Evolutionary conservation across 2,113 vertebrate species (phyloP).

Genomic region (Tenrec ecaudatus): DNA sequence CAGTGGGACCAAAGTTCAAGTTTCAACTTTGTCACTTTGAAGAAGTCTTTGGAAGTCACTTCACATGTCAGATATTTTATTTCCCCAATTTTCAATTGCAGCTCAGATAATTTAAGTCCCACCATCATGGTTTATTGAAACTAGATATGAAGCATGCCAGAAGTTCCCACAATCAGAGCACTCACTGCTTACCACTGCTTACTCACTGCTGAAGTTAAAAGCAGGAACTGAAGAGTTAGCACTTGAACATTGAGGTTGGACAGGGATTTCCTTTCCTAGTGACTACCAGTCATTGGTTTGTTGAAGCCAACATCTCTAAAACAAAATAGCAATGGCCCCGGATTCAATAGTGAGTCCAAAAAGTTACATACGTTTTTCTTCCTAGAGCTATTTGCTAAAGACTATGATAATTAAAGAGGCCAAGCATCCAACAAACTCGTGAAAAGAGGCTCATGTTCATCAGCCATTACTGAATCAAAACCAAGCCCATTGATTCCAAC

Average conservation of each 20-base stretch:
- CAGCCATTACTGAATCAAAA: too few species aligned
- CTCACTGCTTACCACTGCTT: too few species aligned
- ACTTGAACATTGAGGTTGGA: background rate
- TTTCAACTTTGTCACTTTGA: background rate
- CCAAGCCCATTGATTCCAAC: too few species aligned
- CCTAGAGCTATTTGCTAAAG: background rate
- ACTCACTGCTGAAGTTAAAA: background rate
- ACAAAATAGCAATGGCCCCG: background rate
- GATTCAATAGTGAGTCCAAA: background rate
- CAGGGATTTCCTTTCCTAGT: background rate
- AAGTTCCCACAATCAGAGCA: background rate
- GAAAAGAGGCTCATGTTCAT: too few species aligned
- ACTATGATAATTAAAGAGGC: background rate
- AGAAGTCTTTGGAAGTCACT: background rate
- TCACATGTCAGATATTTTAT: background rate
- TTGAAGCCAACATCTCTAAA: background rate
- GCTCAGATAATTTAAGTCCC: background rate
- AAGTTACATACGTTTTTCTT: background rate
- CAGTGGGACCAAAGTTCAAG: background rate
- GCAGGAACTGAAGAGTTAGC: background rate
- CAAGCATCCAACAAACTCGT: too few species aligned
- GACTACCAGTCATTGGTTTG: background rate
- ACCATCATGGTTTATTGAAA: background rate
- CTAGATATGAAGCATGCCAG: background rate
- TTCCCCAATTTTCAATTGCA: background rate